These are phyloP conservation scores for Ridgeia piscesae DNA, from an alignment of 1,140 invertebrate species.

Conservation along the genomic window DNA sequence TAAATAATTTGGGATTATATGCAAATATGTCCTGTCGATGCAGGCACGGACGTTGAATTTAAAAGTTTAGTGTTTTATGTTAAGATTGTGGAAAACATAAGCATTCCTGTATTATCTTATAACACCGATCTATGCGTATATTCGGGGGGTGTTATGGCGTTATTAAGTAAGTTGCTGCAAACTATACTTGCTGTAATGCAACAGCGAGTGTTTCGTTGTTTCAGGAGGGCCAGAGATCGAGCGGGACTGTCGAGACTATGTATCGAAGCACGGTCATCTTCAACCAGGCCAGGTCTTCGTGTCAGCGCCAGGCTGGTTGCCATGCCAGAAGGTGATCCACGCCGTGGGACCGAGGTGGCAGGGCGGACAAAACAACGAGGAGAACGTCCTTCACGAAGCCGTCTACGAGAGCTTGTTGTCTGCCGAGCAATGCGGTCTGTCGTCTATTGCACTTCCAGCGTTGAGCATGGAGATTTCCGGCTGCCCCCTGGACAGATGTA, in stretches of 20 bases:
- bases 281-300: background rate
- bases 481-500: background rate
- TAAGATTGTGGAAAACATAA: too few species aligned
- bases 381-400: conserved; percentile 24
- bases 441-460: background rate
- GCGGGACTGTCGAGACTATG: background rate
- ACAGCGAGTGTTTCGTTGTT: background rate
- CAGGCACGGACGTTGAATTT: too few species aligned
- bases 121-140: too few species aligned
- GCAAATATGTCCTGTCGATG: too few species aligned
- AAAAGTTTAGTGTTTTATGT: too few species aligned
- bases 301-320: conserved; percentile 32
- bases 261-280: background rate
- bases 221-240: background rate
- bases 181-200: background rate
- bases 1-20: too few species aligned
- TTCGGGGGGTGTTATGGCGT: too few species aligned
- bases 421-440: background rate
- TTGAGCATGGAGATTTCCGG: background rate
- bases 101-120: too few species aligned
- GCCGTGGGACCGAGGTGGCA: conserved; percentile 44
- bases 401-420: background rate
- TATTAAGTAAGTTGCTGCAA: too few species aligned
- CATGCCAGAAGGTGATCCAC: conserved; percentile 38
- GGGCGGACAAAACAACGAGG: conserved; percentile 29